Percentiles rank a stretch among this genome's conserved stretches.
These are phyloP conservation scores for Hydrochoerus hydrochaeris DNA, from an alignment of 2,113 vertebrate genomes.

Conservation along the genomic window DNA sequence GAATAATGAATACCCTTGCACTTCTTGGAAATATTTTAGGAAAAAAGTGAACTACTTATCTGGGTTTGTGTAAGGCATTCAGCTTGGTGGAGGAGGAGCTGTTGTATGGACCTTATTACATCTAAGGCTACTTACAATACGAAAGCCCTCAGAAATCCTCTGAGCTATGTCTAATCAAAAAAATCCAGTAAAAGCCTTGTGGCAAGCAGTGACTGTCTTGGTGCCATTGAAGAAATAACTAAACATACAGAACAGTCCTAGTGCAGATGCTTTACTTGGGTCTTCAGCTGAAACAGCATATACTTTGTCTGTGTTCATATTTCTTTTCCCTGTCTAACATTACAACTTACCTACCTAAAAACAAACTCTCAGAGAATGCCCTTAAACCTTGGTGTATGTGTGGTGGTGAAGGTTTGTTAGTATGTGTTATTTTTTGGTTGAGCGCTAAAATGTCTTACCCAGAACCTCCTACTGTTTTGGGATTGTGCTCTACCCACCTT, in stretches of 20 bases:
- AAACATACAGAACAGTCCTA: rapidly evolving
- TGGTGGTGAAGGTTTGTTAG: neutral
- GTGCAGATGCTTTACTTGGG: neutral
- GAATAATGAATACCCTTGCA: neutral
- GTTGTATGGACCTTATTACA: neutral
- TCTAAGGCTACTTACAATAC: neutral
- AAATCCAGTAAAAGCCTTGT: neutral
- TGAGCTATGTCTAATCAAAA: neutral
- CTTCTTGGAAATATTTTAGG: neutral
- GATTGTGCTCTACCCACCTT: neutral
- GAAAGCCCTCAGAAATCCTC: neutral
- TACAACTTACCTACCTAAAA: neutral
- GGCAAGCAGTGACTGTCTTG: neutral
- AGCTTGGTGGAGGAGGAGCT: neutral
- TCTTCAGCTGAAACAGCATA: neutral
- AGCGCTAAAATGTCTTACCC: neutral
- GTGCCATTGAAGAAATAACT: neutral
- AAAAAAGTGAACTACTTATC: neutral
- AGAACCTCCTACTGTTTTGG: neutral
- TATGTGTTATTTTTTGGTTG: neutral
- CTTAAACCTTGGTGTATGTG: neutral
- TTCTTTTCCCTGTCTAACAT: neutral
- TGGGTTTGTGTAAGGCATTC: neutral
- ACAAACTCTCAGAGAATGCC: no score
- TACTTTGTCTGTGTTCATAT: neutral